Evolutionary conservation across 2,113 vertebrate genomes (phyloP).

Genomic region (Psettodes erumei): DNA sequence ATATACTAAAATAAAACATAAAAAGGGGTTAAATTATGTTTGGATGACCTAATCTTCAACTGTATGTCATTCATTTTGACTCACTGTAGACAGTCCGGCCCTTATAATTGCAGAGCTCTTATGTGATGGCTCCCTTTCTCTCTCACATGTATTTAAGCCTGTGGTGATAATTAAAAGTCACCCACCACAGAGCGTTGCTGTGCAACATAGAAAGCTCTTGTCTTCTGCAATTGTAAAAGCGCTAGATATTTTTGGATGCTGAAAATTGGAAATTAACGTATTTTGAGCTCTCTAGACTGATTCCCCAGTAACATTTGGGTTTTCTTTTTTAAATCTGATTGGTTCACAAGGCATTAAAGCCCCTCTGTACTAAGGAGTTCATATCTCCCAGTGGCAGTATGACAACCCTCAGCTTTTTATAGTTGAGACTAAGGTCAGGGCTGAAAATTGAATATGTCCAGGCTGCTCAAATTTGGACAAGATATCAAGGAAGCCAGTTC

Average conservation of each 20-base stretch:
- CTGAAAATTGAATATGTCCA: not conserved
- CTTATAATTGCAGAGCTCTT: constrained; percentile 2
- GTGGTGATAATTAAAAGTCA: constrained; percentile 48
- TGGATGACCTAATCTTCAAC: not conserved
- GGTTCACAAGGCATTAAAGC: not conserved
- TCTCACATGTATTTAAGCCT: constrained; percentile 23
- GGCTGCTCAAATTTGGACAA: not conserved
- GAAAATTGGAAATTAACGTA: constrained; percentile 9
- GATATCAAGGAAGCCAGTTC: not conserved
- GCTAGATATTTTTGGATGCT: constrained; percentile 4
- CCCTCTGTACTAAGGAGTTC: not conserved
- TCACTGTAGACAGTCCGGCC: not conserved
- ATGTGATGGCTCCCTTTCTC: constrained; percentile 1
- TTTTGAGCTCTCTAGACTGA: not conserved
- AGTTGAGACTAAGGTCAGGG: not conserved
- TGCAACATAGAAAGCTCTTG: constrained; percentile 7
- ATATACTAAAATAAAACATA: no score
- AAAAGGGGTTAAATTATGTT: not conserved
- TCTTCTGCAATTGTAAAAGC: constrained; percentile 10
- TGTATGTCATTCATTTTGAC: not conserved
- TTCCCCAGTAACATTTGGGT: not conserved
- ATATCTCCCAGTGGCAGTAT: not conserved
- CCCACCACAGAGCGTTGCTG: not conserved
- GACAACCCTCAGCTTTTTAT: not conserved
- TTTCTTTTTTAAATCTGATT: not conserved